These are phyloP conservation scores for Drosophila willistoni DNA, from an alignment of 1,140 invertebrate genomes.

Conservation along the genomic window DNA sequence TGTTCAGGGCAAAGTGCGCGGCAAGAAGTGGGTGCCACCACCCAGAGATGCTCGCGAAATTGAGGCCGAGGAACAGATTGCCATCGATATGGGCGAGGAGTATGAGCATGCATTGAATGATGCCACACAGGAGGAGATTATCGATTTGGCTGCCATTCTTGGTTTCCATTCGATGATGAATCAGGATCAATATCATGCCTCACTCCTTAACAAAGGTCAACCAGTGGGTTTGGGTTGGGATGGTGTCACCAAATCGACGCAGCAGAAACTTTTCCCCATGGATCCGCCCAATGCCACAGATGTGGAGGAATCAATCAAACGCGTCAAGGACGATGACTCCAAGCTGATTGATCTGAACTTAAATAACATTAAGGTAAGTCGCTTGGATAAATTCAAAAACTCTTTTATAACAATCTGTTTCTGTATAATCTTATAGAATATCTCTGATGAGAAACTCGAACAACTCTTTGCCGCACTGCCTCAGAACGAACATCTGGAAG, in stretches of 20 bases:
- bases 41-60: conserved; percentile 92
- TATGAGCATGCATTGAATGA: conserved; percentile 95
- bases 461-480: conserved; percentile 94
- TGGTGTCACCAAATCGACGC: conserved; percentile 96
- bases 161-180: conserved; percentile 99
- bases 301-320: conserved; percentile 94
- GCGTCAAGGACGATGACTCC: conserved; percentile 94
- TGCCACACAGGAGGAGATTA: conserved; percentile 98
- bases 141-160: conserved; percentile 98
- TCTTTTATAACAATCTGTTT: not conserved
- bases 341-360: conserved; percentile 95
- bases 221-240: conserved; percentile 94
- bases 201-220: conserved; percentile 95
- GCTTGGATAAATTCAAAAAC: not conserved
- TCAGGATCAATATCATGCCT: conserved; percentile 99
- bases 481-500: conserved; percentile 95
- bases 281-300: conserved; percentile 98
- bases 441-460: conserved; percentile 97
- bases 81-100: conserved; percentile 96
- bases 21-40: conserved; percentile 96
- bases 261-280: conserved; percentile 94
- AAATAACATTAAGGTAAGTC: conserved; percentile 96
- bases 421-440: conserved; percentile 87
- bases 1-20: conserved; percentile 93
- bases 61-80: conserved; percentile 94